Evolutionary conservation across 2,888 invertebrate genomes (phyloP).

Genomic region (Drepana falcataria): DNA sequence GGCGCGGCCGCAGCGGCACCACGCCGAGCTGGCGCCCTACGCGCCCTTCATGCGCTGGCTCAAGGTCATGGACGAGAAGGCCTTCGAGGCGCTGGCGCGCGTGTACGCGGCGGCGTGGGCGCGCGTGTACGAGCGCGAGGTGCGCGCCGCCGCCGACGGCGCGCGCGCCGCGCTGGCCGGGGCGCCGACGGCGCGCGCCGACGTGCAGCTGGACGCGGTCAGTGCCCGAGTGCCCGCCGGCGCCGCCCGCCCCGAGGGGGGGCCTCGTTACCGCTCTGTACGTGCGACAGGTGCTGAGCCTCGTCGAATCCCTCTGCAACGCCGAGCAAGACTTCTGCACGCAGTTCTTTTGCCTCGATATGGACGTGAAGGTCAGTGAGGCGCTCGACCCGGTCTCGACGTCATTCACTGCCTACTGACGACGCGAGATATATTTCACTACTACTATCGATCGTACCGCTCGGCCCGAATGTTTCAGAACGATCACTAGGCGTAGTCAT

Average conservation of each 20-base stretch:
- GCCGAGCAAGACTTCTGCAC: slow-evolving; percentile 97
- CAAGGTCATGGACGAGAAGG: slow-evolving; percentile 90
- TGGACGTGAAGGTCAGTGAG: slow-evolving; percentile 49
- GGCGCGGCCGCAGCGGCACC: slow-evolving; percentile 82
- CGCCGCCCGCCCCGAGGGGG: not conserved
- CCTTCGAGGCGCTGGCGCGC: slow-evolving; percentile 86
- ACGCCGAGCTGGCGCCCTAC: slow-evolving; percentile 91
- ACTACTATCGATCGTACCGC: too few relatives aligned
- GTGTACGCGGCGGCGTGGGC: slow-evolving; percentile 89
- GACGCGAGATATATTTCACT: too few relatives aligned
- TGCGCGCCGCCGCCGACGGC: slow-evolving; percentile 87
- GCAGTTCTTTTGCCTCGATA: slow-evolving; percentile 91
- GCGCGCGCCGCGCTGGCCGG: slow-evolving; percentile 76
- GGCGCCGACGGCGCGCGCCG: slow-evolving; percentile 33
- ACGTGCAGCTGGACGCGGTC: slow-evolving; percentile 43
- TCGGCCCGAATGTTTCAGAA: too few relatives aligned
- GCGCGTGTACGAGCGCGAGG: slow-evolving; percentile 92
- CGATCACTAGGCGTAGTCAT: too few relatives aligned
- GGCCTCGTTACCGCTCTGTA: not conserved
- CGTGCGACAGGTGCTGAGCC: slow-evolving; percentile 83
- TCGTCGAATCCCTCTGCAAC: slow-evolving; percentile 93
- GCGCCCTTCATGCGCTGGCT: slow-evolving; percentile 95
- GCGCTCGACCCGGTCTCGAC: not conserved
- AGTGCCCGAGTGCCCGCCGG: slow-evolving; percentile 4
- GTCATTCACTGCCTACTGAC: too few relatives aligned